A percentile compares a stretch with the other conserved stretches of the same genome.
phyloP scores from a whole-genome alignment of 2,113 vertebrate genomes.

The Mustela lutreola region DNA sequence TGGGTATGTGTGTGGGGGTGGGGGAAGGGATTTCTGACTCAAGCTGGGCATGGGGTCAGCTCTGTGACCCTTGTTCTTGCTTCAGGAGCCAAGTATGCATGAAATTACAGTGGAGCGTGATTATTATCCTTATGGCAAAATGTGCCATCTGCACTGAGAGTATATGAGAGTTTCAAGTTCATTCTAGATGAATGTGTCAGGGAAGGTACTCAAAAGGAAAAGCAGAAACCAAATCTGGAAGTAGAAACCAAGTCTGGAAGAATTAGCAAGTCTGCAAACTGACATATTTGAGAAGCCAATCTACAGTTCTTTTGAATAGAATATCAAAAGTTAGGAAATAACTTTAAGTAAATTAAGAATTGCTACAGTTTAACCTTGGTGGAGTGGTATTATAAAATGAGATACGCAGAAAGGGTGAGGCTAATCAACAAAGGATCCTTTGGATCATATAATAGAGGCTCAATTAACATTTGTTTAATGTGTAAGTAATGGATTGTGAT shows the following conservation, averaged over 20 bases:
- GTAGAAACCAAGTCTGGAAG: neutral
- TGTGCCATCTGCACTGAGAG: neutral
- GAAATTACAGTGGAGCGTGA: neutral
- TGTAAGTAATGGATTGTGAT: neutral
- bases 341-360: neutral
- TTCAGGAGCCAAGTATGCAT: neutral
- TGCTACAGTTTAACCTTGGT: neutral
- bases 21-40: neutral
- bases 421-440: neutral
- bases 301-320: neutral
- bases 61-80: neutral
- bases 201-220: neutral
- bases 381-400: slow-evolving; percentile 27
- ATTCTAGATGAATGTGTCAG: neutral
- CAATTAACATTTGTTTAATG: neutral
- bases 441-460: neutral
- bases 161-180: neutral
- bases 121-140: neutral
- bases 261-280: neutral
- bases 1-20: neutral
- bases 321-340: neutral
- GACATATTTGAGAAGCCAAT: neutral
- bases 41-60: neutral
- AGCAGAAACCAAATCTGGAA: neutral
- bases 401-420: neutral